Conservation (phyloP, 2,797 vertebrate species). For the Scolopax bukidnonensis region DNA sequence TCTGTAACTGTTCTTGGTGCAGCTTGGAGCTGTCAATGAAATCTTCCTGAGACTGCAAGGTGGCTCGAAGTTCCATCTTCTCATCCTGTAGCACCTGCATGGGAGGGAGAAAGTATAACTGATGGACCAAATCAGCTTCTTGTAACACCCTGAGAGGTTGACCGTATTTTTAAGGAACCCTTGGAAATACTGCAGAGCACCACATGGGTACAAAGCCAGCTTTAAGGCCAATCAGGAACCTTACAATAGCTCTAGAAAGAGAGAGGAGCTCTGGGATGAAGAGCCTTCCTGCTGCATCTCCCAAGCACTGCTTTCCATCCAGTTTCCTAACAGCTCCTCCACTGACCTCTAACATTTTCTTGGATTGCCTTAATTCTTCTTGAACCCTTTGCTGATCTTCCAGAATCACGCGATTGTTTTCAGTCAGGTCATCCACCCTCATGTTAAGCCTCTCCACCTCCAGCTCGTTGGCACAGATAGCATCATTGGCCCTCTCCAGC, state of each 20-base stretch:
- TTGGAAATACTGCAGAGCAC: background rate
- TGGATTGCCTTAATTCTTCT: constrained; percentile 79
- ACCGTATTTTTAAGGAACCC: background rate
- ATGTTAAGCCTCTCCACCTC: constrained; percentile 85
- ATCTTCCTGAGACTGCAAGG: constrained; percentile 82
- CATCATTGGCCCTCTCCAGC: constrained; percentile 84
- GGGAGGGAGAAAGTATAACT: background rate
- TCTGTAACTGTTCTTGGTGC: constrained; percentile 80
- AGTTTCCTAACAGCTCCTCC: background rate
- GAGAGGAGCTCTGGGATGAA: background rate
- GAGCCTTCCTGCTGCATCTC: background rate
- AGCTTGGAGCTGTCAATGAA: constrained; percentile 77
- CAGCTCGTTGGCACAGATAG: constrained; percentile 84
- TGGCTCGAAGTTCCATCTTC: constrained; percentile 80
- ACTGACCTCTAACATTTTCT: constrained; percentile 84
- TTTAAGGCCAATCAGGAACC: background rate
- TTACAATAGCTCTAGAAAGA: background rate
- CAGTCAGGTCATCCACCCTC: constrained; percentile 72
- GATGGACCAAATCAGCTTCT: background rate
- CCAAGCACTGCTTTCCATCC: background rate
- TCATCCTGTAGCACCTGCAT: constrained; percentile 81
- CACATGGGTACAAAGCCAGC: background rate
- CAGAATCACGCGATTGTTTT: constrained; percentile 67
- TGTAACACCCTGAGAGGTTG: background rate
- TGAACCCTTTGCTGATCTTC: constrained; percentile 77